Conservation (phyloP, 2,797 vertebrate genomes). For the Danio jaintianensis region DNA sequence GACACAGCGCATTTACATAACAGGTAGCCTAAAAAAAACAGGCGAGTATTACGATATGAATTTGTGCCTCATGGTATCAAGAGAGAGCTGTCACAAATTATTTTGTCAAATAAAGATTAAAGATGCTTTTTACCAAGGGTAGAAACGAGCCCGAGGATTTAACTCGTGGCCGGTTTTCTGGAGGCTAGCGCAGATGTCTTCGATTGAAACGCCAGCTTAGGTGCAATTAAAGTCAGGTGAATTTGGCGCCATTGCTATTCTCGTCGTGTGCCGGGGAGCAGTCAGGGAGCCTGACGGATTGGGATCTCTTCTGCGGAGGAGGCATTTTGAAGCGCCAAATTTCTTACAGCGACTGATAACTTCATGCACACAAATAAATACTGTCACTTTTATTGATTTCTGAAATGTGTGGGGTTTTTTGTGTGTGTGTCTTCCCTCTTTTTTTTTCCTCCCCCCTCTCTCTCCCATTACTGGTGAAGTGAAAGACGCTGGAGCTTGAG, state of each 20-base stretch:
- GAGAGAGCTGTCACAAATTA: slow-evolving; percentile 57
- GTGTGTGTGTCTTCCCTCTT: slow-evolving; percentile 45
- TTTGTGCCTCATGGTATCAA: slow-evolving; percentile 57
- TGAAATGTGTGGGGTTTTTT: background rate
- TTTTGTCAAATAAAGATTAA: slow-evolving; percentile 64
- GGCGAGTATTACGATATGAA: slow-evolving; percentile 50
- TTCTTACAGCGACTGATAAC: slow-evolving; percentile 82
- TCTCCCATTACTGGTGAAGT: slow-evolving; percentile 41
- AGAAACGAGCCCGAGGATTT: slow-evolving; percentile 51
- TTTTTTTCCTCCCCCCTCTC: slow-evolving; percentile 44
- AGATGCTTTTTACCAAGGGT: slow-evolving; percentile 54
- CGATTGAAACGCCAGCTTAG: slow-evolving; percentile 67
- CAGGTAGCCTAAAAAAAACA: slow-evolving; percentile 56
- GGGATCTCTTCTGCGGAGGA: slow-evolving; percentile 76
- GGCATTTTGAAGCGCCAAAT: slow-evolving; percentile 77
- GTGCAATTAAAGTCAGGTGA: slow-evolving; percentile 83
- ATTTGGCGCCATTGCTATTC: slow-evolving; percentile 81
- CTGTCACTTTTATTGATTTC: slow-evolving; percentile 64
- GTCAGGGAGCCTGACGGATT: slow-evolving; percentile 77
- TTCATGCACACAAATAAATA: slow-evolving; percentile 86
- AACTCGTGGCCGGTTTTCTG: slow-evolving; percentile 42
- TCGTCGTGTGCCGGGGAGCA: slow-evolving; percentile 67
- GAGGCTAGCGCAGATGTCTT: slow-evolving; percentile 58
- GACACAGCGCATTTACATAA: slow-evolving; percentile 56
- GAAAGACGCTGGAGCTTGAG: slow-evolving; percentile 51